Evolutionary conservation across 30 jellyfish, hydroid and myxozoan species (phyloP).

Genomic region (Turritopsis rubra): DNA sequence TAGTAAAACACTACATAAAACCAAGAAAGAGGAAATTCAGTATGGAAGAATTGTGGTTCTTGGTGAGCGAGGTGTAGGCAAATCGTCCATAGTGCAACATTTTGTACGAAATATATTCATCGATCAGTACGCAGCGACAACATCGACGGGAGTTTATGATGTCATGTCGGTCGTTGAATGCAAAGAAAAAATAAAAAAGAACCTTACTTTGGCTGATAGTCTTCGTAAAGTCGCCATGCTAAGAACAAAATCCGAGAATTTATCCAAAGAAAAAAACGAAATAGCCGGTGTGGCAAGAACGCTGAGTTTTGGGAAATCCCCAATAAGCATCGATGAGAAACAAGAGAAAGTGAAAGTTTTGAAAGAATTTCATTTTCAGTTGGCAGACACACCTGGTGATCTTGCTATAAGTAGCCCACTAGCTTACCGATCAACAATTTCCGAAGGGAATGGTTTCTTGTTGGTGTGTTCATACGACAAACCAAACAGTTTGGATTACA

Average conservation of each 20-base stretch:
- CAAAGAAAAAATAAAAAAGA: neutral
- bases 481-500: slow-evolving; percentile 3
- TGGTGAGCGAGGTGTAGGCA: slow-evolving; percentile 19
- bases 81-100: slow-evolving; percentile 3
- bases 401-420: neutral
- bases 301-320: neutral
- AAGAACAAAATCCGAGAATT: neutral
- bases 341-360: slow-evolving; percentile 2
- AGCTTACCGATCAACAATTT: neutral
- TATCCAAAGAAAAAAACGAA: neutral
- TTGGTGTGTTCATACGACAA: slow-evolving; percentile 12
- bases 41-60: slow-evolving; percentile 17
- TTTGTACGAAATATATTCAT: neutral
- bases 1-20: neutral
- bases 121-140: slow-evolving; percentile 12
- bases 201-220: neutral
- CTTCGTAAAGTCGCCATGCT: neutral
- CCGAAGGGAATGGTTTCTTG: slow-evolving; percentile 10
- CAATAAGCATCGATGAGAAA: neutral
- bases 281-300: neutral
- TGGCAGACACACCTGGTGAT: slow-evolving; percentile 17
- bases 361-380: neutral
- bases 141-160: neutral
- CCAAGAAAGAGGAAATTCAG: neutral
- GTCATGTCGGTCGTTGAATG: slow-evolving; percentile 15